Evolutionary conservation across 1,140 invertebrate species (phyloP), one percentile per base, ranked within the genome.

Genomic region (Brachionus calyciflorus): DNA sequence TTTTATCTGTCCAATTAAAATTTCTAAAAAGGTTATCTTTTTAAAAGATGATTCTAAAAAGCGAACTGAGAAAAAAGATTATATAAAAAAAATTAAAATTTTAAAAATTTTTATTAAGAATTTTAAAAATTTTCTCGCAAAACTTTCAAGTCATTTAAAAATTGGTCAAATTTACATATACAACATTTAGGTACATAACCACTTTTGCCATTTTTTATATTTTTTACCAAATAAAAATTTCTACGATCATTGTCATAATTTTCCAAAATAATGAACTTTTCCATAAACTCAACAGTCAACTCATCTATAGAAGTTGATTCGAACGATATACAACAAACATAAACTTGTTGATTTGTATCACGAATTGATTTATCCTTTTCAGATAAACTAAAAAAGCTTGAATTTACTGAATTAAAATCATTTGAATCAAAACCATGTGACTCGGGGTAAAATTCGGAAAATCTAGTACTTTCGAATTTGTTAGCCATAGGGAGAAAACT

Each of bases 161-260:
- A 60, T 37, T 60, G 55, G 37, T 2, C 17, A 33, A n/a, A 28
- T 60, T 28, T 17, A 33, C 28, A 37, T 7, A 60, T 19, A 19
- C 55, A 60, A 37, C 37, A 60, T 60, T 60, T 60, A n/a, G 55
- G 55, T 21, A 60, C 28, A 33, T 33, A 60, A 6, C 55, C 55
- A n/a, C 33, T 37, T 10, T 19, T 26, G 3, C 55, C 55, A 21
- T 26, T 60, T 60, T 60, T n/a, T 0, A 60, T 37, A 17, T 37
- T 60, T 60, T 60, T 60, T 7, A 17, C 55, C 7, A 60, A n/a
- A 37, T 37, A 60, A 6, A 37, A 60, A 60, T 60, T 60, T 17
- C 14, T 26, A 17, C 28, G 28, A 14, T 28, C 24, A 55, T 28
- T 19, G 0, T 17, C 30, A 37, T 14, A 12, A 41, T 6, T 28